Percentiles rank a stretch among this genome's conserved stretches.
These are phyloP conservation scores for Eupelmus urozonus DNA, from an alignment of 2,888 invertebrate genomes.

Conservation along the genomic window DNA sequence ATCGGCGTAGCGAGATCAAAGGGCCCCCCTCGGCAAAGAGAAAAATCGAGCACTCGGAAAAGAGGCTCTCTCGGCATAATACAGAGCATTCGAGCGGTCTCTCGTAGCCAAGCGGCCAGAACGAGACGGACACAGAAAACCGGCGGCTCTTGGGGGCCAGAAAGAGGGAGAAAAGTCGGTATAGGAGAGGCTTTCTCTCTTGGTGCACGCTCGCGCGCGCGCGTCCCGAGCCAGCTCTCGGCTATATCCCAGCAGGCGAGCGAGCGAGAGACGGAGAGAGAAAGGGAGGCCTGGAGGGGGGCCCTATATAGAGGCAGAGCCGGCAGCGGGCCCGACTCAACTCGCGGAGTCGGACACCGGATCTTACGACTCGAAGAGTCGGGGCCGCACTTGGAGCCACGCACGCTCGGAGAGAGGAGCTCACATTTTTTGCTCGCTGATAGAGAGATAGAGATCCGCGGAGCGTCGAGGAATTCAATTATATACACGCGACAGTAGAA, in stretches of 20 bases:
- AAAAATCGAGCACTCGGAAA: conserved; percentile 28
- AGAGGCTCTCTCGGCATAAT: neutral
- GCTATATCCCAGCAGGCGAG: neutral
- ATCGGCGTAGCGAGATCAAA: neutral
- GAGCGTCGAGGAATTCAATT: neutral
- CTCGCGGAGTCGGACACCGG: conserved; percentile 55
- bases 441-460: neutral
- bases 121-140: conserved; percentile 11
- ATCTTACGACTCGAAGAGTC: conserved; percentile 46
- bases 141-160: neutral
- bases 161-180: conserved; percentile 25
- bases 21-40: neutral
- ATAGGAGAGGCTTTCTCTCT: conserved; percentile 58
- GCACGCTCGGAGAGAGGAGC: neutral
- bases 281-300: conserved; percentile 49
- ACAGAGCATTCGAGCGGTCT: neutral
- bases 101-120: neutral
- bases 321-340: conserved; percentile 43
- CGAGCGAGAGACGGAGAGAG: conserved; percentile 18
- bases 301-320: conserved; percentile 58
- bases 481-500: neutral
- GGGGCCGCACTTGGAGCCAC: too few species aligned
- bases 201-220: neutral
- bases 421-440: neutral
- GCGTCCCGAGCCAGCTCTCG: too few species aligned